Conservation (phyloP, 1,140 invertebrate species). For the Rhopalosiphum maidis region DNA sequence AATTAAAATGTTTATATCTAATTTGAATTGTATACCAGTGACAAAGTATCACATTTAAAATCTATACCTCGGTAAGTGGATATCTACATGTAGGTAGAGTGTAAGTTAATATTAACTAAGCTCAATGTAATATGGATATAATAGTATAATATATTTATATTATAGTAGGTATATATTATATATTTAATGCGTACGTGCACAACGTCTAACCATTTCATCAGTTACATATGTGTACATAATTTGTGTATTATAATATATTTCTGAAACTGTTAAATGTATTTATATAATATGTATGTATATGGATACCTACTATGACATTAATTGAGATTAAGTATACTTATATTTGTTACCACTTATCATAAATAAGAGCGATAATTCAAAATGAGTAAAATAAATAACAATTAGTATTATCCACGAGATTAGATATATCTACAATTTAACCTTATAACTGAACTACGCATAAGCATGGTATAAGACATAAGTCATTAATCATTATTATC, state of each 20-base stretch:
- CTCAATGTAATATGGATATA: no score
- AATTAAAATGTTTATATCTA: no score
- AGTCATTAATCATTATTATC: not conserved
- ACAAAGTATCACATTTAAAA: no score
- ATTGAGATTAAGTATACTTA: not conserved
- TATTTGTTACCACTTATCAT: not conserved
- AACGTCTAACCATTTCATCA: no score
- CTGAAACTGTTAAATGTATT: not conserved
- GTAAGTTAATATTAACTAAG: no score
- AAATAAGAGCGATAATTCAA: not conserved
- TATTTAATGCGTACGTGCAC: no score
- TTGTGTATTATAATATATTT: not conserved
- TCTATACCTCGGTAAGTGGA: no score
- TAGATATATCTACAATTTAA: not conserved
- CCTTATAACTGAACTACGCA: not conserved
- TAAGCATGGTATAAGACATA: not conserved
- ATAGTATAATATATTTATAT: no score
- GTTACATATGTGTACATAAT: not conserved
- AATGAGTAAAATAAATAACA: constrained; percentile 4
- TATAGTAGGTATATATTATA: no score
- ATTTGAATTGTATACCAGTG: no score
- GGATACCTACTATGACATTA: not conserved
- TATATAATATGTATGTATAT: not conserved
- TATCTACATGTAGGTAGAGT: no score
- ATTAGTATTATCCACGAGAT: not conserved